phyloP scores from a whole-genome alignment of 1,140 invertebrate genomes.

The Megathymus violae region DNA sequence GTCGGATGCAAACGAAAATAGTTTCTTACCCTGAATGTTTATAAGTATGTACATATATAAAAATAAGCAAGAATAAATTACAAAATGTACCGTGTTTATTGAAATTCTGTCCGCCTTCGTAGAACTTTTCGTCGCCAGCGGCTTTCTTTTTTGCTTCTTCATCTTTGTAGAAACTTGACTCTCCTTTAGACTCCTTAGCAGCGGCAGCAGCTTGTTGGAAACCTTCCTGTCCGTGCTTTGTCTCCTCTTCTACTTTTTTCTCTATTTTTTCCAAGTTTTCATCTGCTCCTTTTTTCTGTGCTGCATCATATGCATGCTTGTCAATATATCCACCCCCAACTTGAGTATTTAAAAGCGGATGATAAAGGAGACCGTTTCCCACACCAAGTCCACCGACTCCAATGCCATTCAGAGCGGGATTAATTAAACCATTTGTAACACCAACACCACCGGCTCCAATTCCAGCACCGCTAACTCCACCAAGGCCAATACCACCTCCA shows the following conservation, averaged over 20 bases:
- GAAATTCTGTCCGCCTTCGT: slow-evolving; percentile 82
- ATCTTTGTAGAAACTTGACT: slow-evolving; percentile 84
- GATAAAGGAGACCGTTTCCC: slow-evolving; percentile 66
- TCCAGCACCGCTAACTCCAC: slow-evolving; percentile 44
- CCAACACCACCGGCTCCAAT: slow-evolving; percentile 51
- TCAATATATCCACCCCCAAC: slow-evolving; percentile 81
- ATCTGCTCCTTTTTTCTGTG: slow-evolving; percentile 83
- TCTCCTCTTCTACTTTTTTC: slow-evolving; percentile 82
- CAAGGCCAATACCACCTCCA: slow-evolving; percentile 44
- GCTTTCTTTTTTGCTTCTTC: slow-evolving; percentile 84
- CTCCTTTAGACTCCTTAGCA: slow-evolving; percentile 82
- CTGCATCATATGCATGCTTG: slow-evolving; percentile 83
- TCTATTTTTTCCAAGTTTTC: slow-evolving; percentile 81
- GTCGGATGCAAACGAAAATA: too few relatives aligned
- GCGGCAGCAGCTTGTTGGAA: slow-evolving; percentile 79
- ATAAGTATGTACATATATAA: too few relatives aligned
- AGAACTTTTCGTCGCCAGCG: slow-evolving; percentile 84
- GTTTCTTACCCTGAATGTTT: background rate
- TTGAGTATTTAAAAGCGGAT: slow-evolving; percentile 63
- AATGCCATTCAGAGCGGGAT: slow-evolving; percentile 60
- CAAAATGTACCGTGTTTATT: slow-evolving; percentile 82
- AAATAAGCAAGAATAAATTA: background rate
- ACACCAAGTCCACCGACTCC: slow-evolving; percentile 66
- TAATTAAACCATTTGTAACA: slow-evolving; percentile 58
- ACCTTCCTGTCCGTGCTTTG: slow-evolving; percentile 83